Base-by-base conservation (phyloP, 1,140 invertebrate species). In the Cephus cinctus region DNA sequence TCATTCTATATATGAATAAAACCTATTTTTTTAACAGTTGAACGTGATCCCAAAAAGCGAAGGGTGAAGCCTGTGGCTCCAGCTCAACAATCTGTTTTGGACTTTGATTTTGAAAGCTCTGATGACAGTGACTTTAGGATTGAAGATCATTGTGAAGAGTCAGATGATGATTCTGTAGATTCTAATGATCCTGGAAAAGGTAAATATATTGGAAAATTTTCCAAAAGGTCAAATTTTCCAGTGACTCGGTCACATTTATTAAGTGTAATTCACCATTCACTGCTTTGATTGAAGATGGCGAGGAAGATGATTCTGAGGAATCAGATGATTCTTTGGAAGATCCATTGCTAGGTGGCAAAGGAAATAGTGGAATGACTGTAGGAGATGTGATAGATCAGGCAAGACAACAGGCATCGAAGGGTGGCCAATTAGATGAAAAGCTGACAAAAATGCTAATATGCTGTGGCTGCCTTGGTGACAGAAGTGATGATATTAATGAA, bases 81-180 rank as follows among this genome's bases (percentile, higher is more conserved):
- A 44, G 81, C 79, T 47, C 80, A 75, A 40, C 79, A 88, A 47
- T 86, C 88, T 23, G 79, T 93, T 18, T 69, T 92, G 18, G 86
- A 91, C 71, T 90, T 93, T 71, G 92, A 94, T 77, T 76, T 90
- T 25, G 93, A 96, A 69, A 95, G 92, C 75, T 95, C 93, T 5
- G 92, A 95, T 71, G 94, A 98, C 69, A 95, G 92, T 57, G 94
- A 98, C 76, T 97, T 95, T 77, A 82, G 92, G 44, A 92, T 95
- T 48, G 90, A 93, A 73, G 90, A 93, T 71, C 88, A 92, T 56
- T 84, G 85, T 32, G 85, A 89, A 59, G 84, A 87, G 53, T 86
- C 84, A 50, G 86, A 88, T 65, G 85, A 87, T 69, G 79, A 82
- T 69, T 83, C 80, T 3, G 69, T 80, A 5, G 78, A 83, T 59